Conservation (phyloP, 2,888 invertebrate genomes). For the Scotopteryx bipunctaria region DNA sequence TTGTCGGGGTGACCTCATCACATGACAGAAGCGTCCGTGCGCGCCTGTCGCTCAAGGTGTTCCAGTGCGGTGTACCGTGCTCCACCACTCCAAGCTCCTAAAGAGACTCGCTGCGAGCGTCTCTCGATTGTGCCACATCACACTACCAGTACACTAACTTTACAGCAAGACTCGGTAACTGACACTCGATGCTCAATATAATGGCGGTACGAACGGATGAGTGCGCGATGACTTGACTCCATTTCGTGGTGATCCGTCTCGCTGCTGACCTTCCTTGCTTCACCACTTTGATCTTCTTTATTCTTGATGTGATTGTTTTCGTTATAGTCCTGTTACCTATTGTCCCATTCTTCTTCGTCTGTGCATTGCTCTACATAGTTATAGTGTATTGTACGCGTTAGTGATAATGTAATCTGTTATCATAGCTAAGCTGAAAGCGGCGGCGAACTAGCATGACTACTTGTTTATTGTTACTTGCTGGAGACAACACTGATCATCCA, state of each 20-base stretch:
- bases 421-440: slow-evolving; percentile 72
- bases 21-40: slow-evolving; percentile 71
- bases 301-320: slow-evolving; percentile 15
- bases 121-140: slow-evolving; percentile 73
- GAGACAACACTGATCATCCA: slow-evolving; percentile 61
- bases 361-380: slow-evolving; percentile 46
- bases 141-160: slow-evolving; percentile 81
- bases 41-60: slow-evolving; percentile 80
- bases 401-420: slow-evolving; percentile 43
- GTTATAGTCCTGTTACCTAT: slow-evolving; percentile 13
- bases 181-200: slow-evolving; percentile 77
- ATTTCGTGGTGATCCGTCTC: slow-evolving; percentile 33
- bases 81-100: slow-evolving; percentile 75
- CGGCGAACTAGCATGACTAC: slow-evolving; percentile 70
- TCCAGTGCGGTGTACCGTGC: slow-evolving; percentile 71
- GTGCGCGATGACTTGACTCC: slow-evolving; percentile 34
- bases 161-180: slow-evolving; percentile 77
- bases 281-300: slow-evolving; percentile 29
- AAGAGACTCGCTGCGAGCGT: slow-evolving; percentile 67
- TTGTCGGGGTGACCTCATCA: slow-evolving; percentile 62
- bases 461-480: slow-evolving; percentile 44
- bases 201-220: slow-evolving; percentile 72
- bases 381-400: slow-evolving; percentile 42
- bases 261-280: slow-evolving; percentile 42
- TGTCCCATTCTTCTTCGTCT: slow-evolving; percentile 8